Conservation (phyloP, 2,888 invertebrate species). For the Empis stercorea region DNA sequence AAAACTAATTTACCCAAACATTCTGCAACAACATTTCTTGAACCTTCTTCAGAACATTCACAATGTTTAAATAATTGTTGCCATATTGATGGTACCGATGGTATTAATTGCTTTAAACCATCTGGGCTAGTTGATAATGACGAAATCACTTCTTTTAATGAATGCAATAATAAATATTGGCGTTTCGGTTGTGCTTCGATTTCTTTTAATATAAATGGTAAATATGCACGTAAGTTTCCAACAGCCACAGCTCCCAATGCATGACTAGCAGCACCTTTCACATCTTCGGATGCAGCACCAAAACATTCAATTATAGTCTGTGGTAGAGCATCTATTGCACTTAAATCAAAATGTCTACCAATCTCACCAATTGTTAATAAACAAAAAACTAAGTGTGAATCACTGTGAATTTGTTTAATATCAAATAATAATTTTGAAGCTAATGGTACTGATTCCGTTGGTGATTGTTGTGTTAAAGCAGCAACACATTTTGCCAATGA, state of each 20-base stretch:
- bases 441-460: conserved; percentile 52
- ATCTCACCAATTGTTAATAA: conserved; percentile 94
- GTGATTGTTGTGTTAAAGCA: conserved; percentile 73
- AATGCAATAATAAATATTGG: conserved; percentile 92
- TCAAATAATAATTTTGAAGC: conserved; percentile 57
- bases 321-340: conserved; percentile 59
- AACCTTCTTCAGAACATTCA: conserved; percentile 95
- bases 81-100: conserved; percentile 84
- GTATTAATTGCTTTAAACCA: conserved; percentile 62
- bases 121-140: conserved; percentile 63
- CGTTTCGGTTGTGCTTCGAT: conserved; percentile 88
- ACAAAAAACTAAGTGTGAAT: conserved; percentile 83
- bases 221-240: conserved; percentile 83
- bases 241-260: conserved; percentile 92
- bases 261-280: conserved; percentile 95
- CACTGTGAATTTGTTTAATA: conserved; percentile 54
- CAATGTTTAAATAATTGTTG: conserved; percentile 85
- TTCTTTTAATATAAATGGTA: conserved; percentile 88
- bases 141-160: conserved; percentile 91
- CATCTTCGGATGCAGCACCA: conserved; percentile 84
- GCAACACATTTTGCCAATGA: conserved; percentile 95
- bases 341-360: conserved; percentile 80
- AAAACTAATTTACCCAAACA: conserved; percentile 93
- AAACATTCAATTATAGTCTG: conserved; percentile 77
- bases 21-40: conserved; percentile 96